Conservation (phyloP, 2,113 vertebrate genomes). For the Hypanus sabinus region DNA sequence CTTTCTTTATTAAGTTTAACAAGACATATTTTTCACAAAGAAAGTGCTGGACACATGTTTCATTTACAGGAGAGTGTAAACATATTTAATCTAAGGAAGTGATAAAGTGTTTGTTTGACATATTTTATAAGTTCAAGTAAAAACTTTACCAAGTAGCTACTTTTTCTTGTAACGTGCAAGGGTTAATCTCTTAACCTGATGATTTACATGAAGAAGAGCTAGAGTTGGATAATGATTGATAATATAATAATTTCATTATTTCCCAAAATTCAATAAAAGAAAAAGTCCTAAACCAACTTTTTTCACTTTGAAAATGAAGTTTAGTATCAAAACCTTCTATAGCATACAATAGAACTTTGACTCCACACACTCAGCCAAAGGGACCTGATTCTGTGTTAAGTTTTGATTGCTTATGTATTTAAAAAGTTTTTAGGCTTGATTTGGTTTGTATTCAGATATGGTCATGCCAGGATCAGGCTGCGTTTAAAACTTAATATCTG, state of each 20-base stretch:
- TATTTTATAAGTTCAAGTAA: not conserved
- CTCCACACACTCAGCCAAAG: too few relatives aligned
- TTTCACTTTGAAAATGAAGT: too few relatives aligned
- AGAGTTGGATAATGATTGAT: not conserved
- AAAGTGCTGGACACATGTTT: slow-evolving; percentile 7
- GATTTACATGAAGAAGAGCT: not conserved
- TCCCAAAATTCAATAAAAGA: not conserved
- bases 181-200: not conserved
- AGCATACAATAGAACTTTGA: not conserved
- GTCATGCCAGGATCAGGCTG: too few relatives aligned
- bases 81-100: not conserved
- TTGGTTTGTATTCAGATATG: too few relatives aligned
- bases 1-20: not conserved
- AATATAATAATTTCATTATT: not conserved
- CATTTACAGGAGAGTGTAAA: not conserved
- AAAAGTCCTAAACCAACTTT: not conserved
- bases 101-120: not conserved
- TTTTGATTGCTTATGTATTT: too few relatives aligned
- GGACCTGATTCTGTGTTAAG: too few relatives aligned
- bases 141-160: not conserved
- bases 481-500: too few relatives aligned
- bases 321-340: not conserved
- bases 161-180: not conserved
- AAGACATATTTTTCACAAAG: not conserved
- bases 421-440: too few relatives aligned